Percentiles rank a stretch among this genome's conserved stretches.
These are phyloP conservation scores for Anguilla rostrata DNA, from an alignment of 2,113 vertebrate species.

Conservation along the genomic window DNA sequence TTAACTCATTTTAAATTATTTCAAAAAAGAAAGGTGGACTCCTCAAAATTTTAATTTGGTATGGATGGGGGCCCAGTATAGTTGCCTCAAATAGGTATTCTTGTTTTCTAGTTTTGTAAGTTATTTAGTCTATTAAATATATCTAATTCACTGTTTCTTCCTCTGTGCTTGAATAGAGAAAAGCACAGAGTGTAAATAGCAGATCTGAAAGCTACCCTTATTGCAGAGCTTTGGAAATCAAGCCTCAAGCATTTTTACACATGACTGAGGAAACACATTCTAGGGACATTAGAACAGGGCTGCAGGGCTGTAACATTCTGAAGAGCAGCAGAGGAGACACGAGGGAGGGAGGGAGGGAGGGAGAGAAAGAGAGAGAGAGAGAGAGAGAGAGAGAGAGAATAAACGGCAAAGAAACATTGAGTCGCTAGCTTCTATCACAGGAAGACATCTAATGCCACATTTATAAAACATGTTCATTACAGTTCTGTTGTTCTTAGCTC, in stretches of 20 bases:
- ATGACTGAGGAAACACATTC: not conserved
- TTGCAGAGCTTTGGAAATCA: not conserved
- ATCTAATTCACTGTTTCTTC: not conserved
- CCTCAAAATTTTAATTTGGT: no score
- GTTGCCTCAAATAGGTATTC: not conserved
- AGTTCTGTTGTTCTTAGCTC: not conserved
- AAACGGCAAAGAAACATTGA: not conserved
- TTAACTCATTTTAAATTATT: no score
- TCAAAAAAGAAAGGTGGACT: no score
- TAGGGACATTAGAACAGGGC: not conserved
- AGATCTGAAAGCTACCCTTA: not conserved
- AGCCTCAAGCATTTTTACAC: not conserved
- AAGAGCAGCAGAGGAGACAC: not conserved
- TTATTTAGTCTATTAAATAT: not conserved
- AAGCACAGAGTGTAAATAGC: not conserved
- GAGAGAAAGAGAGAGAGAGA: not conserved
- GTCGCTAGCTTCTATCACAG: not conserved
- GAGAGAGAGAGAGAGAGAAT: not conserved
- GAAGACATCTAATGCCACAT: not conserved
- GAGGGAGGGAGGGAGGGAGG: not conserved
- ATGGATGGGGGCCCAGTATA: not conserved
- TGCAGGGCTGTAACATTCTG: not conserved
- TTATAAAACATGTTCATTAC: not conserved
- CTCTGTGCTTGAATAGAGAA: not conserved
- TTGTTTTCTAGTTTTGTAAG: not conserved